phyloP scores from a whole-genome alignment of 2,888 invertebrate species.

The Iselma pallidipennis region DNA sequence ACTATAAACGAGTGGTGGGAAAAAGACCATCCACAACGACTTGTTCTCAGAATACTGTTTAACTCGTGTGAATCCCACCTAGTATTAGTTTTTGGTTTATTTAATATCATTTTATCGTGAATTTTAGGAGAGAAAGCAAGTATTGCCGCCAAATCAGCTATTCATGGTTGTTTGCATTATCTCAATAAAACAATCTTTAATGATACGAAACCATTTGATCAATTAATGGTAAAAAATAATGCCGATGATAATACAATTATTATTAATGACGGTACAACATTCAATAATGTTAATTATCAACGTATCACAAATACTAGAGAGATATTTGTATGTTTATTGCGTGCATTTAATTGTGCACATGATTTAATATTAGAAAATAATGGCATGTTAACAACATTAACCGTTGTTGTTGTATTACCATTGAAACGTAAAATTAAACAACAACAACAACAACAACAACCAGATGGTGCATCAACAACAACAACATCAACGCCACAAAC shows the following conservation, averaged over 20 bases:
- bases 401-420: constrained; percentile 76
- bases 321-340: constrained; percentile 74
- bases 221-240: constrained; percentile 44
- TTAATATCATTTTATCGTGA: not conserved
- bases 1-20: too few relatives aligned
- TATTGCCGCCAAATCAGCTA: constrained; percentile 81
- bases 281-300: constrained; percentile 30
- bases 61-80: not conserved
- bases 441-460: not conserved
- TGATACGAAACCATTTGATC: constrained; percentile 53
- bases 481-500: constrained; percentile 31
- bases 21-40: too few relatives aligned
- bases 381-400: constrained; percentile 81
- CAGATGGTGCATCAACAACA: not conserved
- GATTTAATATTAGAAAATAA: constrained; percentile 81
- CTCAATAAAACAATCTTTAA: constrained; percentile 71
- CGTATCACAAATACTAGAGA: constrained; percentile 65
- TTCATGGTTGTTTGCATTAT: constrained; percentile 83
- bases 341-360: constrained; percentile 84
- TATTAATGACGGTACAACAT: constrained; percentile 15
- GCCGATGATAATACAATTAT: constrained; percentile 31
- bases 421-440: constrained; percentile 47
- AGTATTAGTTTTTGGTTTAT: not conserved
- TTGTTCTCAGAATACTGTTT: too few relatives aligned
- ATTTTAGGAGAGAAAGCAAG: constrained; percentile 73